phyloP scores from a whole-genome alignment of 1,140 invertebrate genomes.

The Glossosoma conforme region DNA sequence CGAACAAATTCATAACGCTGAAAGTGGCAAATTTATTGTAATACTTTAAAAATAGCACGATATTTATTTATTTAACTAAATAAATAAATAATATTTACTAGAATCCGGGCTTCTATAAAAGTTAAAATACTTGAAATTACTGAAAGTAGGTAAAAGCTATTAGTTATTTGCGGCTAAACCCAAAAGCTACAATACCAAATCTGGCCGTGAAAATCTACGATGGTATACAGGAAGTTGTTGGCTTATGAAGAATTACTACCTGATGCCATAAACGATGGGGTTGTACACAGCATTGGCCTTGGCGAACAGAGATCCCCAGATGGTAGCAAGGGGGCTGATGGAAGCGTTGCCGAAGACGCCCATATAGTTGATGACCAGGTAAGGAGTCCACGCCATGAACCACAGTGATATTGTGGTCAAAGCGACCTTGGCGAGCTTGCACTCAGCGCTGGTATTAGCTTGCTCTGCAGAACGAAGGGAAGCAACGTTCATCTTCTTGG shows the following conservation, averaged over 20 bases:
- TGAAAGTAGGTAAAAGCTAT: no score
- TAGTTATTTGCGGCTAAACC: no score
- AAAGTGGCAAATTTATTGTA: no score
- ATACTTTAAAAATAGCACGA: no score
- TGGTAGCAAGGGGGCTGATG: slow-evolving; percentile 67
- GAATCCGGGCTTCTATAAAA: no score
- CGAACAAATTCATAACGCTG: no score
- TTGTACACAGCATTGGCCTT: slow-evolving; percentile 77
- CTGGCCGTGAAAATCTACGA: no score
- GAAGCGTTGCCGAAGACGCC: slow-evolving; percentile 64
- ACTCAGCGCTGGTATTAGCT: slow-evolving; percentile 63
- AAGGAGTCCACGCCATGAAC: slow-evolving; percentile 84
- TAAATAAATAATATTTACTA: no score
- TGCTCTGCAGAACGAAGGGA: slow-evolving; percentile 66
- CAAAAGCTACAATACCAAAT: no score
- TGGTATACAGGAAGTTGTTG: no score
- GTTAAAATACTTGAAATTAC: no score
- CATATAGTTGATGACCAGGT: slow-evolving; percentile 71
- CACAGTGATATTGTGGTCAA: slow-evolving; percentile 76
- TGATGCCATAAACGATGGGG: slow-evolving; percentile 79
- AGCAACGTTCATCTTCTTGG: slow-evolving; percentile 81
- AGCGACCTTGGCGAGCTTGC: slow-evolving; percentile 72
- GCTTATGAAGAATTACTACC: slow-evolving; percentile 8
- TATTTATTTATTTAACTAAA: no score
- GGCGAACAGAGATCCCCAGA: slow-evolving; percentile 75